Conservation (phyloP, 2,888 invertebrate species). For the Rugalucina vietnamica region DNA sequence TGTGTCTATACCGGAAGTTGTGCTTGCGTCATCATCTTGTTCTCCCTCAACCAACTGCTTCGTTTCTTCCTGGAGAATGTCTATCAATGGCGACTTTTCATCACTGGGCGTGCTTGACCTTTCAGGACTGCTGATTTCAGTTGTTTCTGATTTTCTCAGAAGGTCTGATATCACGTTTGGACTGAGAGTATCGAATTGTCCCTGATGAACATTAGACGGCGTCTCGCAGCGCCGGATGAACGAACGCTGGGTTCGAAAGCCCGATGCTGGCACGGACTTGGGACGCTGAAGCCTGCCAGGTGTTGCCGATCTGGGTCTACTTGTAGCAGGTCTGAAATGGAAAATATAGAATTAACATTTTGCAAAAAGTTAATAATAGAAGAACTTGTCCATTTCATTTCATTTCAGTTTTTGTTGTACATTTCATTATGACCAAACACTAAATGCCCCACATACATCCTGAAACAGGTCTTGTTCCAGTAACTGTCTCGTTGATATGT, state of each 20-base stretch:
- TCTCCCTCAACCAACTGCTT: conserved; percentile 45
- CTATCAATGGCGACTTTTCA: conserved; percentile 55
- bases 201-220: conserved; percentile 63
- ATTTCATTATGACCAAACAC: too few relatives aligned
- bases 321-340: conserved; percentile 66
- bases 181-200: conserved; percentile 71
- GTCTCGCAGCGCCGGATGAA: conserved; percentile 60
- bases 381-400: too few relatives aligned
- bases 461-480: too few relatives aligned
- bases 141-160: conserved; percentile 47
- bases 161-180: conserved; percentile 69
- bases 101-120: conserved; percentile 48
- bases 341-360: background rate
- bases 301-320: conserved; percentile 23
- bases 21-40: conserved; percentile 67
- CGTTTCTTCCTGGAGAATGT: conserved; percentile 52
- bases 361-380: too few relatives aligned
- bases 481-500: too few relatives aligned
- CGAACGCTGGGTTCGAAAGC: conserved; percentile 44
- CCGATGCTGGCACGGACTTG: conserved; percentile 66
- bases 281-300: conserved; percentile 58
- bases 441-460: too few relatives aligned
- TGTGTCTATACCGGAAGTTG: conserved; percentile 73
- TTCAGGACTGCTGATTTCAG: conserved; percentile 50
- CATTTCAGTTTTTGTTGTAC: too few relatives aligned